Evolutionary conservation across 1,140 invertebrate genomes (phyloP), one percentile per base, ranked within the genome.

Genomic region (Drosophila nikananu): DNA sequence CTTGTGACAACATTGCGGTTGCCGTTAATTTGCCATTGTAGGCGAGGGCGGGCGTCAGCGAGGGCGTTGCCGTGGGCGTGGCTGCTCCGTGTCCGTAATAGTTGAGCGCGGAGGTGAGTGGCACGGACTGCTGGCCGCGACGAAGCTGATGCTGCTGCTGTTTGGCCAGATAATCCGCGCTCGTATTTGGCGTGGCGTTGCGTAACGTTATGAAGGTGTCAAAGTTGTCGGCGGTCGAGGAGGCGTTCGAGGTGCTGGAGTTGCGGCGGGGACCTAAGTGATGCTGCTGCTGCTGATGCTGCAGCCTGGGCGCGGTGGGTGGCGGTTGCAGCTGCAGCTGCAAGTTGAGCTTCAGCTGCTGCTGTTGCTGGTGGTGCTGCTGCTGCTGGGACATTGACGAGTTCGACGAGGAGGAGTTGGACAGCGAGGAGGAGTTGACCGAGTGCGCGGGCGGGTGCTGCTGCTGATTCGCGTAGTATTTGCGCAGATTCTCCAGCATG

Each of bases 371-470:
- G 27, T 83, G 72, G n/a, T 80, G 75, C 30, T 86, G 77, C 23
- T 83, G 70, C n/a, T 87, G 83, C 63, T 89, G 89, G 27, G 91
- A 91, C 79, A 92, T 74, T 67, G 91, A 92, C 35, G 91, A 92
- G 61, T 90, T 92, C 49, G 91, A 92, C 19, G 91, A 92, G 19
- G 91, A 92, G 4, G 91, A 92, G 35, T 92, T 92, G 23, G 91
- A 92, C 27, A 92, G 55, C 27, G 91, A 91, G n/a, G 91, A 89
- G 15, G 91, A 92, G 65, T 92, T 92, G 46, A 92, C 78, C 17
- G 91, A 92, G 46, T 87, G 82, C 46, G 91, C 76, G 52, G 91
- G 83, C 51, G 91, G 91, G 74, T 92, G 83, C 49, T 92, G 91
- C 35, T 92, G 90, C 73, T 92, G 91, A 72, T 81, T 87, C 54